A percentile compares a stretch with the other conserved stretches of the same genome.
Conservation (phyloP, 92 coral and sea anemone genomes). For the Palythoa caribaeorum region DNA sequence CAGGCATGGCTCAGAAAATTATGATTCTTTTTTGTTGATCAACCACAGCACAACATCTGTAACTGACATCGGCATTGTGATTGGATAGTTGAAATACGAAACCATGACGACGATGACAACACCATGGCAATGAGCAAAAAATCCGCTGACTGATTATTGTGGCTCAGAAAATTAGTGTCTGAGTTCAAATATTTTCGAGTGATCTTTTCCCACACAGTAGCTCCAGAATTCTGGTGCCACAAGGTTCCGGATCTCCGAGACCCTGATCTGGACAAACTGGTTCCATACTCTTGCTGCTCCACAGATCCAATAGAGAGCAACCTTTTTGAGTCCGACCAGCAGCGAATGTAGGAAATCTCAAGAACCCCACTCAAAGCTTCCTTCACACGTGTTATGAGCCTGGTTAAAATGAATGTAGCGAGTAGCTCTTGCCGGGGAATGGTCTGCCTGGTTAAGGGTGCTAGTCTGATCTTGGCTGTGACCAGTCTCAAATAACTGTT, state of each 20-base stretch:
- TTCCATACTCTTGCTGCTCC: constrained; percentile 53
- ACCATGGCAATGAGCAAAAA: too few species aligned
- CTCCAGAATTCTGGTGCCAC: constrained; percentile 57
- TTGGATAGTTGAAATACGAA: too few species aligned
- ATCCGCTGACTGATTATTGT: background rate
- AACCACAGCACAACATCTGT: background rate
- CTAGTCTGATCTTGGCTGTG: constrained; percentile 40
- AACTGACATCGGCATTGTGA: background rate
- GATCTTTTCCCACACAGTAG: constrained; percentile 34
- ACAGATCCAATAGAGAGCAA: constrained; percentile 57
- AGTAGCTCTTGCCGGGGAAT: constrained; percentile 44
- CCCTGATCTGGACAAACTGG: constrained; percentile 36
- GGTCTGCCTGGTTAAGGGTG: constrained; percentile 25
- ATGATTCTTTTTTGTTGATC: background rate
- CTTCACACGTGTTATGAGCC: constrained; percentile 38
- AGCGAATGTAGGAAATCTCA: constrained; percentile 22
- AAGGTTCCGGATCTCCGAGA: constrained; percentile 34
- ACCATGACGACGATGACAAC: too few species aligned
- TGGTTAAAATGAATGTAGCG: constrained; percentile 36
- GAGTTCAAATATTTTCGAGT: background rate
- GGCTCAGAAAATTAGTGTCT: background rate
- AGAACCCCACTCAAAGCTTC: background rate
- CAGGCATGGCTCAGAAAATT: background rate
- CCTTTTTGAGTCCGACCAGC: constrained; percentile 48
- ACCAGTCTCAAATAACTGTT: constrained; percentile 16